These are phyloP conservation scores for Urechis unicinctus DNA, from an alignment of 2,888 invertebrate genomes.

Conservation along the genomic window DNA sequence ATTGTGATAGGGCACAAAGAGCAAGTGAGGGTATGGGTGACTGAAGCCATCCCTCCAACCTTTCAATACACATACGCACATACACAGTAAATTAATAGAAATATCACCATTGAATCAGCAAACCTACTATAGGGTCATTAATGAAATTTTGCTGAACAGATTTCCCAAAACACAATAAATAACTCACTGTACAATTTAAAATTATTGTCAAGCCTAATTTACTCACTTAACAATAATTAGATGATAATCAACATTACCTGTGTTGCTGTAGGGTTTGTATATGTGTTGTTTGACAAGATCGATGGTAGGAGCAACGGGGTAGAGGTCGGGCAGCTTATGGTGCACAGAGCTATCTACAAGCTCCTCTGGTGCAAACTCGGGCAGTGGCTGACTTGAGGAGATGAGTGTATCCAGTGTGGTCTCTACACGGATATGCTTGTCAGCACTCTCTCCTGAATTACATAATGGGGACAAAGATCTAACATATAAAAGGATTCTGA, in stretches of 20 bases:
- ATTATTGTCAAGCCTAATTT: too few species aligned
- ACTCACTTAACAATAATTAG: too few species aligned
- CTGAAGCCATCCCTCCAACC: slow-evolving; percentile 1
- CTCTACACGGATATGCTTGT: slow-evolving; percentile 7
- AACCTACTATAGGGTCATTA: too few species aligned
- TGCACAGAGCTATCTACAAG: slow-evolving; percentile 54
- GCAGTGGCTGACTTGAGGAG: slow-evolving; percentile 53
- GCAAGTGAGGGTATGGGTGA: slow-evolving; percentile 59
- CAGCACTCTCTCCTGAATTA: too few species aligned
- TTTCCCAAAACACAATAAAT: not conserved
- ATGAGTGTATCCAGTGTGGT: slow-evolving; percentile 3
- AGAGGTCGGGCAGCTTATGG: slow-evolving; percentile 63
- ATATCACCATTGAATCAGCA: too few species aligned
- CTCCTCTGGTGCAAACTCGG: slow-evolving; percentile 52
- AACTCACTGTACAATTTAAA: not conserved
- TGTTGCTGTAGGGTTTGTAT: slow-evolving; percentile 8
- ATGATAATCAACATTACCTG: slow-evolving; percentile 4
- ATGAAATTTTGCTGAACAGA: too few species aligned
- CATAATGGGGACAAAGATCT: too few species aligned
- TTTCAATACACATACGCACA: not conserved
- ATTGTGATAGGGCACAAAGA: slow-evolving; percentile 43
- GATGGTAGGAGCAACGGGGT: slow-evolving; percentile 69
- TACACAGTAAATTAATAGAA: not conserved
- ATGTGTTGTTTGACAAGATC: slow-evolving; percentile 57
- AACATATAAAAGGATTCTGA: too few species aligned